A percentile compares a stretch with the other conserved stretches of the same genome.
phyloP scores from a whole-genome alignment of 1,140 invertebrate genomes.

The Drosophila nigrodunni region DNA sequence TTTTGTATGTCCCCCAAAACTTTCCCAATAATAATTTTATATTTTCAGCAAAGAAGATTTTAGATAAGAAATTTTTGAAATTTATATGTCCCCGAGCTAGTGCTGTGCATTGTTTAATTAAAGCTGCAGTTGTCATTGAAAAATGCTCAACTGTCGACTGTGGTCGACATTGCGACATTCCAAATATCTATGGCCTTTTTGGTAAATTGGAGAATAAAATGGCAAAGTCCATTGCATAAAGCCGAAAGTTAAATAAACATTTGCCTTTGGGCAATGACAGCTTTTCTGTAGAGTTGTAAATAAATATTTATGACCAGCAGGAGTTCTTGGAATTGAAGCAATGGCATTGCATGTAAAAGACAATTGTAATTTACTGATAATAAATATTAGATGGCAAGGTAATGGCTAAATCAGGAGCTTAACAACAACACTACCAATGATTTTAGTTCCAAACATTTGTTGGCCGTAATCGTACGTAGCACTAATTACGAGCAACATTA shows the following conservation, averaged over 20 bases:
- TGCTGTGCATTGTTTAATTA: slow-evolving; percentile 60
- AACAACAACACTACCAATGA: slow-evolving; percentile 7
- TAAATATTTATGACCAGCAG: slow-evolving; percentile 75
- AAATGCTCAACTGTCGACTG: slow-evolving; percentile 53
- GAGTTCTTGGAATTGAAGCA: slow-evolving; percentile 7
- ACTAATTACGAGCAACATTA: slow-evolving; percentile 77
- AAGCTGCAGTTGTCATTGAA: slow-evolving; percentile 79
- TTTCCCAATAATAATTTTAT: slow-evolving; percentile 22
- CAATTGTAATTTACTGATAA: slow-evolving; percentile 82
- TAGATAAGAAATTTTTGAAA: slow-evolving; percentile 15
- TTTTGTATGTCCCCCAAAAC: neutral
- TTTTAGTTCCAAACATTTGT: slow-evolving; percentile 9
- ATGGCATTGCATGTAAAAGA: slow-evolving; percentile 74
- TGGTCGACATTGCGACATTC: slow-evolving; percentile 2
- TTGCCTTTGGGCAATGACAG: slow-evolving; percentile 67
- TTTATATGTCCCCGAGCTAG: slow-evolving; percentile 6
- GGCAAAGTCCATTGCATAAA: slow-evolving; percentile 36
- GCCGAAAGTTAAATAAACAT: slow-evolving; percentile 50
- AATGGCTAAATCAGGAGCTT: slow-evolving; percentile 45
- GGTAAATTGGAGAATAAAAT: slow-evolving; percentile 27
- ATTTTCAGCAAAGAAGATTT: slow-evolving; percentile 3
- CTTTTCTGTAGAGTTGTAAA: slow-evolving; percentile 71
- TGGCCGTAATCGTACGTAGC: slow-evolving; percentile 42
- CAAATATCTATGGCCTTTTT: slow-evolving; percentile 30
- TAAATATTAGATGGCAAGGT: slow-evolving; percentile 72